Evolutionary conservation across 2,888 invertebrate species (phyloP), one percentile per base, ranked within the genome.

Genomic region (Hartigia nigra): DNA sequence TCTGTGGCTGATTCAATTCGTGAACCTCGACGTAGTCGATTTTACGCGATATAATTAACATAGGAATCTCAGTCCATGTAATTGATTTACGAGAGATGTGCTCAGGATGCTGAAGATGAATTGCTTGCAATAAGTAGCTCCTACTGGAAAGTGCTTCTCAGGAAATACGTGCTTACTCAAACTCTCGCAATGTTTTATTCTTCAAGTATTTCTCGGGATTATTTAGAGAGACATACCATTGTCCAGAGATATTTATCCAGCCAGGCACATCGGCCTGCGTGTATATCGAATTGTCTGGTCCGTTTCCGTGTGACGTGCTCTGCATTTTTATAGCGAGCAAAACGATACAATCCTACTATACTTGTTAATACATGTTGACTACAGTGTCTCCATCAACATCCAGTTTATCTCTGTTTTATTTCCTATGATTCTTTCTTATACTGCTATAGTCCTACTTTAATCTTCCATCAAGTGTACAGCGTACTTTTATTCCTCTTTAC

Each of bases 401-500:
- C 1, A 23, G 23, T 55, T 55, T 55, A 9, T 55, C 9, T 23
- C 55, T 55, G 23, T 3, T 55, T 55, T 9, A 55, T 55, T 23
- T 55, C 23, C 23, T 55, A 55, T 2, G 3, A 3, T 23, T 55
- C 23, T 55, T 55, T 55, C 55, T 55, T 23, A 23, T 9, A 23
- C 14, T 23, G 23, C 55, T 55, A 23, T 23, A 23, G 23, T 55
- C 9, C 23, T 9, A 55, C 9, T 55, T 5, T 23, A 9, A 23
- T 55, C 9, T 55, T 23, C 9, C 23, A 23, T 55, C 1, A 23
- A 55, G 55, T 55, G 1, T 55, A 55, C 23, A 55, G 55, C 23
- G 55, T 39, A 37, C 55, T 80, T 80, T 70, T 78, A 82, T 75
- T 79, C 82, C 81, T 79, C 82, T 78, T 92, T 93, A 72, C 92